These are phyloP conservation scores for Neodontobutis hainanensis DNA, from an alignment of 2,113 vertebrate species.

Conservation along the genomic window DNA sequence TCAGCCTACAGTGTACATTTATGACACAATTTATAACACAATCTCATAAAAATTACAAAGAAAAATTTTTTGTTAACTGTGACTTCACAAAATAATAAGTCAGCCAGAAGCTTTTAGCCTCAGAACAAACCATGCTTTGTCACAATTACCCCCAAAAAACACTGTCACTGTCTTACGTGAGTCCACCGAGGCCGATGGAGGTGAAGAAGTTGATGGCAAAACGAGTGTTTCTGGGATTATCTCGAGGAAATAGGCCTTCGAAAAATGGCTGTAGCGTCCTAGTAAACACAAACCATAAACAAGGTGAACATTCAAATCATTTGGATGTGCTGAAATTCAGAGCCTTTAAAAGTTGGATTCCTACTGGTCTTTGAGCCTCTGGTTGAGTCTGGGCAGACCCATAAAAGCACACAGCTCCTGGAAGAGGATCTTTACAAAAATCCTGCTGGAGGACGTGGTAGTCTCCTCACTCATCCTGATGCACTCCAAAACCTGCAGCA, in stretches of 20 bases:
- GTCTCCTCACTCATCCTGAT: constrained; percentile 96
- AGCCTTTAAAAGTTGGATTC: constrained; percentile 39
- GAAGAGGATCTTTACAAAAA: constrained; percentile 99
- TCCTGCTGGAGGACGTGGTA: constrained; percentile 96
- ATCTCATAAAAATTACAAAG: too few relatives aligned
- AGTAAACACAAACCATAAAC: constrained; percentile 44
- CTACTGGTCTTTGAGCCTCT: constrained; percentile 93
- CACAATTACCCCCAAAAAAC: too few relatives aligned
- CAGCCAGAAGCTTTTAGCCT: too few relatives aligned
- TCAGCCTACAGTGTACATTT: too few relatives aligned
- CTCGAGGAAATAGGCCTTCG: constrained; percentile 93
- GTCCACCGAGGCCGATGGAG: constrained; percentile 95
- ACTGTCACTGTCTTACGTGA: constrained; percentile 82
- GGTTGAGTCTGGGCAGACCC: constrained; percentile 96
- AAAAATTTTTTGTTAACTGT: too few relatives aligned
- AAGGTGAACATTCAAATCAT: neutral
- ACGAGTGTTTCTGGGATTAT: constrained; percentile 97
- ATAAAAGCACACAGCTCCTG: constrained; percentile 98
- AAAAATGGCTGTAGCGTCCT: constrained; percentile 95
- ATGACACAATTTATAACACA: too few relatives aligned
- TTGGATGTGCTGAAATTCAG: too few relatives aligned
- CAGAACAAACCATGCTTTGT: too few relatives aligned
- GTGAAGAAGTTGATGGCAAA: constrained; percentile 99
- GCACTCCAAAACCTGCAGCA: constrained; percentile 89
- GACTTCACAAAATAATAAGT: too few relatives aligned